phyloP scores from a whole-genome alignment of 2,113 vertebrate genomes.

The Nothobranchius furzeri region DNA sequence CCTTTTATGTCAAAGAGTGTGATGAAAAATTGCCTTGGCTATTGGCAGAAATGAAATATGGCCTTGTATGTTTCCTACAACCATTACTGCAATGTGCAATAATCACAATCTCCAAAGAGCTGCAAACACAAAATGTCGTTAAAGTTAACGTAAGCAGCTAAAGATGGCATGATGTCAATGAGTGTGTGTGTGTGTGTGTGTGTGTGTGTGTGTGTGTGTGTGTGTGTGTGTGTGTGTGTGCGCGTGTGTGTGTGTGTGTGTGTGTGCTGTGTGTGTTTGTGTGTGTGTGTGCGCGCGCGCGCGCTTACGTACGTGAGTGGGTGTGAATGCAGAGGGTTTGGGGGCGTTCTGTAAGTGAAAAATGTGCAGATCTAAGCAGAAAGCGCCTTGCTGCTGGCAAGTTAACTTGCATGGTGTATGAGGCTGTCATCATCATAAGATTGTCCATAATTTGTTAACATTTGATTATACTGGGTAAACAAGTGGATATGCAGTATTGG shows the following conservation, averaged over 20 bases:
- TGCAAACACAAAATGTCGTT: neutral
- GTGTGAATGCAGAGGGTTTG: neutral
- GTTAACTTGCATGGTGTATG: slow-evolving; percentile 35
- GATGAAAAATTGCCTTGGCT: slow-evolving; percentile 33
- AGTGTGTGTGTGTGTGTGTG: neutral
- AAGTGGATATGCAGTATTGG: slow-evolving; percentile 20
- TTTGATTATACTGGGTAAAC: slow-evolving; percentile 23
- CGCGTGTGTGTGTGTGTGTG: too few species aligned
- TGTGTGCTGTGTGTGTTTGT: too few species aligned
- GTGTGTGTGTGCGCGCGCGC: neutral
- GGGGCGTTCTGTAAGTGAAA: slow-evolving; percentile 32
- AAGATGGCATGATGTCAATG: neutral
- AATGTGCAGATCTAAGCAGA: slow-evolving; percentile 61
- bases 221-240: too few species aligned
- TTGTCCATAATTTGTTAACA: slow-evolving; percentile 33
- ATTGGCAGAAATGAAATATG: slow-evolving; percentile 44
- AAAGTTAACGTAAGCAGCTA: neutral
- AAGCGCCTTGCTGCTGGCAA: slow-evolving; percentile 28
- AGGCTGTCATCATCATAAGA: slow-evolving; percentile 21
- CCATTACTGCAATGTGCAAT: neutral
- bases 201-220: too few species aligned
- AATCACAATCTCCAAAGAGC: neutral
- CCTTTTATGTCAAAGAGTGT: slow-evolving; percentile 23
- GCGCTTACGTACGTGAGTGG: too few species aligned
- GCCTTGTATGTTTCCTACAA: slow-evolving; percentile 13